Evolutionary conservation across 2,797 vertebrate species (phyloP).

Genomic region (Glossophaga mutica): DNA sequence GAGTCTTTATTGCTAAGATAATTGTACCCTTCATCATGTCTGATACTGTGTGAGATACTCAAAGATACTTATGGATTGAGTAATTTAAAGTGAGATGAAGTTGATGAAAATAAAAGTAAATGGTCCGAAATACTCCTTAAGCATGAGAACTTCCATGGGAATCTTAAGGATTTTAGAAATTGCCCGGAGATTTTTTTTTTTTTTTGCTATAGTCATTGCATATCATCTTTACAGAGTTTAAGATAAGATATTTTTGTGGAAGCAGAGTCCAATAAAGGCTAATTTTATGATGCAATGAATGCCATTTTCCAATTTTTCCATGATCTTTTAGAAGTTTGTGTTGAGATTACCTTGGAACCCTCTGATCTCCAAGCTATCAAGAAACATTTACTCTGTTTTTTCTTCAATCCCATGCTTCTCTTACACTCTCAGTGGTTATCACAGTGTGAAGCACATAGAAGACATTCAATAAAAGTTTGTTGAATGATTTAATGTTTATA

Average conservation of each 20-base stretch:
- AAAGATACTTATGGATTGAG: neutral
- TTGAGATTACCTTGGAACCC: neutral
- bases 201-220: neutral
- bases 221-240: neutral
- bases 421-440: neutral
- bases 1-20: neutral
- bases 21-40: neutral
- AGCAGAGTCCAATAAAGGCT: neutral
- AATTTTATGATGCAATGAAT: neutral
- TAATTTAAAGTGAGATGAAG: neutral
- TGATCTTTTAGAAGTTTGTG: neutral
- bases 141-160: neutral
- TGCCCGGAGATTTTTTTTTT: neutral
- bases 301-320: neutral
- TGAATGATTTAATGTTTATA: conserved; percentile 1
- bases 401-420: neutral
- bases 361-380: neutral
- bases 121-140: neutral
- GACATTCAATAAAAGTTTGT: neutral
- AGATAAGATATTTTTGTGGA: neutral
- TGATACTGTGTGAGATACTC: neutral
- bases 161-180: neutral
- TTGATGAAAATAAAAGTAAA: neutral
- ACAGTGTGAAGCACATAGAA: neutral
- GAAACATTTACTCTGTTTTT: neutral